These are phyloP conservation scores for Alouatta caraya DNA, from an alignment of 2,797 vertebrate species.

Conservation along the genomic window DNA sequence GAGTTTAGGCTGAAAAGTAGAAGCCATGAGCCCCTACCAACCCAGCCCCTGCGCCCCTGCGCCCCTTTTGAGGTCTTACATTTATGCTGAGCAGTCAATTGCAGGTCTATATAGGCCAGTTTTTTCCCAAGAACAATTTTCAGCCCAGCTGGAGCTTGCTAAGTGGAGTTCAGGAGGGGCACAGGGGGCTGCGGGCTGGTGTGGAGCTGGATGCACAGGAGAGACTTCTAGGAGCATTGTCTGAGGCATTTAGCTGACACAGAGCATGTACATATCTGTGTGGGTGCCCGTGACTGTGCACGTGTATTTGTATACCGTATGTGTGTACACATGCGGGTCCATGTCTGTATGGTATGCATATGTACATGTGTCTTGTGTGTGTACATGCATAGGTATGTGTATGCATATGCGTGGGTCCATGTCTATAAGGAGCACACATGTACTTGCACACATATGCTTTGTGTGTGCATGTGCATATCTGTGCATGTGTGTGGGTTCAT, in stretches of 20 bases:
- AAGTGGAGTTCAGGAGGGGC: background rate
- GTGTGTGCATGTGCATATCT: background rate
- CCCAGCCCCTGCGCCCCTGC: background rate
- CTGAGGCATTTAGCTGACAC: background rate
- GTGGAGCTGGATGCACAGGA: rapidly evolving
- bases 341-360: background rate
- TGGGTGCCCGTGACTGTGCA: too few species aligned
- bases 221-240: background rate
- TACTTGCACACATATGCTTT: background rate
- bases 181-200: background rate
- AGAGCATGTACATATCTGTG: background rate
- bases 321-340: rapidly evolving
- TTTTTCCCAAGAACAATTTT: slow-evolving; percentile 35
- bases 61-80: background rate
- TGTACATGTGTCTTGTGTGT: too few species aligned
- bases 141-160: background rate
- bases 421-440: background rate
- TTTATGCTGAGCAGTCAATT: background rate
- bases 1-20: background rate
- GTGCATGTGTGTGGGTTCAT: background rate
- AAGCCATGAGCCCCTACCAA: background rate
- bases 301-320: background rate
- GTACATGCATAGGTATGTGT: too few species aligned
- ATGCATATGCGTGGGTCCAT: background rate
- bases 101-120: background rate